Evolutionary conservation across 2,113 vertebrate genomes (phyloP).

Genomic region (Catharus fuscescens): DNA sequence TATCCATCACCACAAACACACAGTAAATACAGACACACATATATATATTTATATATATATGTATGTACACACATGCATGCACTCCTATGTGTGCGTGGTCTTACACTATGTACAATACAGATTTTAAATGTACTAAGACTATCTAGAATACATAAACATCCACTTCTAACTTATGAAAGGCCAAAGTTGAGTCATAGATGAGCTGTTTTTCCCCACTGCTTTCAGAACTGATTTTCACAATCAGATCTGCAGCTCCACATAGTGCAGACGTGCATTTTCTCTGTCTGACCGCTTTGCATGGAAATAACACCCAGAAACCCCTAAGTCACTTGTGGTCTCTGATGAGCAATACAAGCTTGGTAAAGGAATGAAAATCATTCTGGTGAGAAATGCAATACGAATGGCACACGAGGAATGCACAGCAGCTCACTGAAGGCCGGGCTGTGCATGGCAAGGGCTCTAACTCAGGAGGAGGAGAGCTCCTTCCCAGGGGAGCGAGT

Average conservation of each 20-base stretch:
- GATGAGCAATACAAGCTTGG: background rate
- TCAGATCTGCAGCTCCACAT: background rate
- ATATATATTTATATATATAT: background rate
- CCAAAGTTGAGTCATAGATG: background rate
- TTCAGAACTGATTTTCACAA: background rate
- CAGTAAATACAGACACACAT: background rate
- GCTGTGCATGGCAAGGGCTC: fast-evolving
- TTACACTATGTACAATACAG: background rate
- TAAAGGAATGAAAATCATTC: background rate
- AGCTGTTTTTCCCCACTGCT: background rate
- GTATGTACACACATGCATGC: background rate
- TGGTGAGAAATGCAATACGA: background rate
- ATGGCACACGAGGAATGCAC: fast-evolving
- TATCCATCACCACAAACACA: background rate
- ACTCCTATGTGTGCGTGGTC: background rate
- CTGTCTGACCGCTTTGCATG: background rate
- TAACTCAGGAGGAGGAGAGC: fast-evolving
- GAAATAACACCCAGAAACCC: background rate
- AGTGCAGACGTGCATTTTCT: background rate
- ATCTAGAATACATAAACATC: background rate
- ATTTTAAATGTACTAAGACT: background rate
- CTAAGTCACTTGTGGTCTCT: background rate
- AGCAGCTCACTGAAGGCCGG: background rate
- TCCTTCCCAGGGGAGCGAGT: background rate
- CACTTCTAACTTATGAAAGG: background rate